phyloP scores from a whole-genome alignment of 2,888 invertebrate species.

The Argyra leucocephala region DNA sequence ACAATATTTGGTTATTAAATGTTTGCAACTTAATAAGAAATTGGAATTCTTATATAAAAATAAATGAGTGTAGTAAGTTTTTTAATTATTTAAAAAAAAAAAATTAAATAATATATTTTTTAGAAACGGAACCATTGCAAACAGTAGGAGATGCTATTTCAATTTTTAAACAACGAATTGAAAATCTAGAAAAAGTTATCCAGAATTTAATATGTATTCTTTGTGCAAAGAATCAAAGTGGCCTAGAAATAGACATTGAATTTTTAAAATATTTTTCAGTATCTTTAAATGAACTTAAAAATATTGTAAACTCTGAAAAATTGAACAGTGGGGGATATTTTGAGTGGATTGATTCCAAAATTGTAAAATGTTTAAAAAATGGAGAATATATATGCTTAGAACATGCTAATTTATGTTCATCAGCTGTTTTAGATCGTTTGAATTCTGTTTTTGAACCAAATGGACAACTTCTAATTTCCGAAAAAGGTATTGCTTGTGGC shows the following conservation, averaged over 20 bases:
- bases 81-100: background rate
- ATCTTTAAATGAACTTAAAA: slow-evolving; percentile 27
- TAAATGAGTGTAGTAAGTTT: background rate
- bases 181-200: slow-evolving; percentile 28
- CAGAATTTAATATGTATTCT: slow-evolving; percentile 26
- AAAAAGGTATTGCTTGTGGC: slow-evolving; percentile 69
- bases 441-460: slow-evolving; percentile 91
- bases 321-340: slow-evolving; percentile 80
- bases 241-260: slow-evolving; percentile 16
- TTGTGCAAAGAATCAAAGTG: slow-evolving; percentile 14
- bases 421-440: slow-evolving; percentile 91
- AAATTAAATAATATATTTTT: background rate
- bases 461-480: slow-evolving; percentile 80
- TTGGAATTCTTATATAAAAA: slow-evolving; percentile 5
- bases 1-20: background rate
- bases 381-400: slow-evolving; percentile 80
- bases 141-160: background rate
- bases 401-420: slow-evolving; percentile 90
- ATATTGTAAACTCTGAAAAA: slow-evolving; percentile 46
- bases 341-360: slow-evolving; percentile 83
- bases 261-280: background rate
- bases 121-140: slow-evolving; percentile 15
- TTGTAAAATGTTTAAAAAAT: slow-evolving; percentile 72
- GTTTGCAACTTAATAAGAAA: background rate
- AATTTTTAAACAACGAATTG: slow-evolving; percentile 32